Base-by-base conservation (phyloP, 2,113 vertebrate genomes). In the Vicugna pacos region DNA sequence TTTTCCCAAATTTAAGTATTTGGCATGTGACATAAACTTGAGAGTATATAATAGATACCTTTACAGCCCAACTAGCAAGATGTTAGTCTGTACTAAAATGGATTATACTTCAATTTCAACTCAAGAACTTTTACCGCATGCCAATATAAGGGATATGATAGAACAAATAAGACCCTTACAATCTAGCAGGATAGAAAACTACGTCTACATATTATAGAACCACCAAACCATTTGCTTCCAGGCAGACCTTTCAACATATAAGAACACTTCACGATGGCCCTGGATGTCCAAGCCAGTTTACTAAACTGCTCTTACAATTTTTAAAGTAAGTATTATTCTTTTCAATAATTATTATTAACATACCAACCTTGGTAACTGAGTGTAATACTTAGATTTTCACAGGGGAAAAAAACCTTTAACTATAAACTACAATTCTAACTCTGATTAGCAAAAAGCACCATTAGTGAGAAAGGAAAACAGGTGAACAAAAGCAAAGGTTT, bases 1-100 rank as follows among this genome's bases (percentile, higher is more conserved):
- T 72, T 95, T 93, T 77, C 65, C 24, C 38, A 94, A 77, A 93
- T 89, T 92, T 69, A 79, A 75, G 54, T 58, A 89, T 48, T 38
- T 81, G 42, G 54, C 22, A 50, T 32, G 24, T 85, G 73, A 81
- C 42, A 81, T 16, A 60, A 90, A 79, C 58, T n/a, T 64, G 56
- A 52, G 8, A 54, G n/a, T 79, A 64, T n/a, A 67, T 17, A 86
- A 38, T 13, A 85, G 50, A 26, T 5, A 83, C 17, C 12, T 72
- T 91, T 60, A 86, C 5, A 77, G 32, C 86, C 14, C 67, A 52
- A 76, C 30, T 65, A 92, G 58, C 19, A 52, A 96, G 73, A 93
- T 12, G 8, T 35, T 84, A 70, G 35, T 86, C 56, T 90, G 56
- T 48, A 93, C 52, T 87, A 73, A 86, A 83, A 82, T 20, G 2